These are phyloP conservation scores for Syrmaticus mikado DNA, from an alignment of 2,113 vertebrate genomes.

Conservation along the genomic window DNA sequence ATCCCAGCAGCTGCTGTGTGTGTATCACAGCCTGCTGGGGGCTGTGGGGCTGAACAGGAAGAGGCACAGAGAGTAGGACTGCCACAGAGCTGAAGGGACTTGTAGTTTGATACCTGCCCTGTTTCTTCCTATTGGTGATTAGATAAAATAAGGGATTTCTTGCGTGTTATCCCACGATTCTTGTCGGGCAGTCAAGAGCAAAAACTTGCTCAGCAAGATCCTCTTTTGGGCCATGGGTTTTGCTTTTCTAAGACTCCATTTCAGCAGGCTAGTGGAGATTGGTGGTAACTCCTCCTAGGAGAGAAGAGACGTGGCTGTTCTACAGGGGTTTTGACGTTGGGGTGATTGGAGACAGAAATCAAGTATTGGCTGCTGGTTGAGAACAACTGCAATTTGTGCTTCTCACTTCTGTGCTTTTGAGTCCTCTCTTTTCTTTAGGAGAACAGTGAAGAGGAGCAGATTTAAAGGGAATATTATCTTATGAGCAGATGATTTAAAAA, in stretches of 20 bases:
- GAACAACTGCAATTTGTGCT: not conserved
- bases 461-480: not conserved
- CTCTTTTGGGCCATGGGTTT: not conserved
- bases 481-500: not conserved
- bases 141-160: not conserved
- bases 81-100: not conserved
- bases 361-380: not conserved
- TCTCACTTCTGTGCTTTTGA: not conserved
- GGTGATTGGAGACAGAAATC: not conserved
- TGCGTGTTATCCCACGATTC: not conserved
- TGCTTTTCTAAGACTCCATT: not conserved
- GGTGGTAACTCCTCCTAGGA: not conserved
- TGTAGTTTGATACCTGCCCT: fast-evolving
- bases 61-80: not conserved
- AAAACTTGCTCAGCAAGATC: not conserved
- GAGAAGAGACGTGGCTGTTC: not conserved
- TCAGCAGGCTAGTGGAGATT: not conserved
- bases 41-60: not conserved
- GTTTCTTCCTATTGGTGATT: not conserved
- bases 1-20: not conserved
- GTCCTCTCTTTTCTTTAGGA: not conserved
- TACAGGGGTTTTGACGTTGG: not conserved
- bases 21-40: no score
- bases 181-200: not conserved
- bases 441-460: not conserved